These are phyloP conservation scores for Leptinotarsa texana DNA, from an alignment of 1,140 invertebrate genomes.

Conservation along the genomic window DNA sequence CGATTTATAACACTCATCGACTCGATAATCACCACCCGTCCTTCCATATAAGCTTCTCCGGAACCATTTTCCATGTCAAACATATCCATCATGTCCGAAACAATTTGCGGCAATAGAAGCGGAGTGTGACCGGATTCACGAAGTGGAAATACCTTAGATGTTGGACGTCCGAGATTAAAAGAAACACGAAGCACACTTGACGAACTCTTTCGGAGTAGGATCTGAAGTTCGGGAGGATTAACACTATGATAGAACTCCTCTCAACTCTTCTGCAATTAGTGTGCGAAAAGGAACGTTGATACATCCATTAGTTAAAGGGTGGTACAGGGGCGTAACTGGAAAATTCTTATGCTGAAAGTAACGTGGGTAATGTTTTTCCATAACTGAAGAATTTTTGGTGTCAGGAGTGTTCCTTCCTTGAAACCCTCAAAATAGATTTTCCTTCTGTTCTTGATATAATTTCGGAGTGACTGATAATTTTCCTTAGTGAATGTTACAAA, in stretches of 20 bases:
- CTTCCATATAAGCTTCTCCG: too few relatives aligned
- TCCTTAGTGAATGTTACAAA: too few relatives aligned
- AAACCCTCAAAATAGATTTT: too few relatives aligned
- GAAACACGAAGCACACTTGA: conserved; percentile 18
- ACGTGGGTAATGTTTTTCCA: too few relatives aligned
- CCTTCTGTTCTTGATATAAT: too few relatives aligned
- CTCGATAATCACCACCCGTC: too few relatives aligned
- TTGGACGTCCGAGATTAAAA: conserved; percentile 22
- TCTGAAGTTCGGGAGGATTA: conserved; percentile 16
- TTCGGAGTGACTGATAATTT: too few relatives aligned
- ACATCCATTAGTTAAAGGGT: conserved; percentile 8
- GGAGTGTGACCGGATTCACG: conserved; percentile 9
- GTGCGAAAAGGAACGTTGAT: conserved; percentile 15
- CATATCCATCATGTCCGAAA: conserved; percentile 1
- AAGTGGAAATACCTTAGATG: conserved; percentile 9
- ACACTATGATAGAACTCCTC: conserved; percentile 10
- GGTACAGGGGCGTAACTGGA: background rate
- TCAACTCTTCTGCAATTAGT: background rate
- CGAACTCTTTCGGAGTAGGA: conserved; percentile 12
- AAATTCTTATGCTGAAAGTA: background rate
- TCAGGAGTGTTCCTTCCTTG: too few relatives aligned
- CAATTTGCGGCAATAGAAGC: conserved; percentile 9
- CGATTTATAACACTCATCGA: too few relatives aligned
- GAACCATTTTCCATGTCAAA: background rate
- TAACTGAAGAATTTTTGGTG: too few relatives aligned